Evolutionary conservation across 30 jellyfish, hydroid and myxozoan species (phyloP).

Genomic region (Phacellophora camtschatica): DNA sequence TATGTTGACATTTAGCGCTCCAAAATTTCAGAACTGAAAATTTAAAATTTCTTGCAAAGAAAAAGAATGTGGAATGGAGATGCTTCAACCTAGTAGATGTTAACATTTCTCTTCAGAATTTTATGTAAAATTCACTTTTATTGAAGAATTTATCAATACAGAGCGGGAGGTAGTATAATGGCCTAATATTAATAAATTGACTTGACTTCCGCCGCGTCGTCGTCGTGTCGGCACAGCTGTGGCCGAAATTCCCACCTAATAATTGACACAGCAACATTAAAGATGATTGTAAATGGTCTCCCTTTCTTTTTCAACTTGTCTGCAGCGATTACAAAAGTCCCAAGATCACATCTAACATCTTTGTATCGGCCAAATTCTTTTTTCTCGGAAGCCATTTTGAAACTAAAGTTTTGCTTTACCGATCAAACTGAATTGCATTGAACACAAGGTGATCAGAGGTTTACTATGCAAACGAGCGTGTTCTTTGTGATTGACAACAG

Average conservation of each 20-base stretch:
- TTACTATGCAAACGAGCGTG: no score
- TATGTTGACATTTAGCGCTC: no score
- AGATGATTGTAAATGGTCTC: conserved; percentile 11
- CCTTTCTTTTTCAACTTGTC: conserved; percentile 51
- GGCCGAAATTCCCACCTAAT: conserved; percentile 46
- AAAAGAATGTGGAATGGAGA: no score
- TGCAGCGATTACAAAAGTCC: conserved; percentile 67
- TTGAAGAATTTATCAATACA: neutral
- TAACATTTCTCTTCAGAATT: no score
- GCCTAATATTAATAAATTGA: neutral
- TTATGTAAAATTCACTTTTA: neutral
- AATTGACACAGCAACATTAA: conserved; percentile 2
- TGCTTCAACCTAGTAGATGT: no score
- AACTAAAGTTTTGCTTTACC: neutral
- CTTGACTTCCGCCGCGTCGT: no score
- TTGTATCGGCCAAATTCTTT: neutral
- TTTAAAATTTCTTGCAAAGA: no score
- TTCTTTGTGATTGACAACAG: no score
- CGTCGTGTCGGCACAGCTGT: neutral
- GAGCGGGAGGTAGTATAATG: neutral
- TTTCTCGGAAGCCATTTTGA: neutral
- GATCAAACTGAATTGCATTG: no score
- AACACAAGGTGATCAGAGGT: no score
- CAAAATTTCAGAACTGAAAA: no score
- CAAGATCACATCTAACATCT: conserved; percentile 68